phyloP scores from a whole-genome alignment of 2,113 vertebrate genomes.

The Daubentonia madagascariensis region DNA sequence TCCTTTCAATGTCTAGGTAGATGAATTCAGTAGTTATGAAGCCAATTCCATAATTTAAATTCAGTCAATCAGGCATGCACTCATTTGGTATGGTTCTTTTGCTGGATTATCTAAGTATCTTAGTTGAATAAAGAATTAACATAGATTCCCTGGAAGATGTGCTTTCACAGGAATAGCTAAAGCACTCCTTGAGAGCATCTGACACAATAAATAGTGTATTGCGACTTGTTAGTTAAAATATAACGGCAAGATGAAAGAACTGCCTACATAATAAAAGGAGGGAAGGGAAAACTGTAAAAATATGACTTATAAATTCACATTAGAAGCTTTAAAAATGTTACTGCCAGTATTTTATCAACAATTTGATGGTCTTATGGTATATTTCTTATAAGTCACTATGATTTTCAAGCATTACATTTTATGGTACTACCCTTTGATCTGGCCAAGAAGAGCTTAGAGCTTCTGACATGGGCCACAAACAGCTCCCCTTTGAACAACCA shows the following conservation, averaged over 20 bases:
- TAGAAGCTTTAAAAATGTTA: neutral
- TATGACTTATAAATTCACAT: neutral
- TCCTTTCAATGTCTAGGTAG: neutral
- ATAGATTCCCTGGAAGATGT: neutral
- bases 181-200: neutral
- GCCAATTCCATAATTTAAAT: neutral
- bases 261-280: neutral
- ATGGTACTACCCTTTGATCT: neutral
- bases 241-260: neutral
- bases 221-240: neutral
- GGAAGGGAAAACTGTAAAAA: neutral
- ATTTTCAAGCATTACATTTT: neutral
- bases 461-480: neutral
- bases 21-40: neutral
- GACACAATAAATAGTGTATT: neutral
- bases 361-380: neutral
- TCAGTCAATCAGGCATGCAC: neutral
- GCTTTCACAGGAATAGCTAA: neutral
- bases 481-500: neutral
- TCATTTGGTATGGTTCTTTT: neutral
- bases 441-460: neutral
- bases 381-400: neutral
- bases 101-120: neutral
- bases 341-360: neutral
- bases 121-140: neutral